These are phyloP conservation scores for Cyclargus thomasi DNA, from an alignment of 1,140 invertebrate species.

Conservation along the genomic window DNA sequence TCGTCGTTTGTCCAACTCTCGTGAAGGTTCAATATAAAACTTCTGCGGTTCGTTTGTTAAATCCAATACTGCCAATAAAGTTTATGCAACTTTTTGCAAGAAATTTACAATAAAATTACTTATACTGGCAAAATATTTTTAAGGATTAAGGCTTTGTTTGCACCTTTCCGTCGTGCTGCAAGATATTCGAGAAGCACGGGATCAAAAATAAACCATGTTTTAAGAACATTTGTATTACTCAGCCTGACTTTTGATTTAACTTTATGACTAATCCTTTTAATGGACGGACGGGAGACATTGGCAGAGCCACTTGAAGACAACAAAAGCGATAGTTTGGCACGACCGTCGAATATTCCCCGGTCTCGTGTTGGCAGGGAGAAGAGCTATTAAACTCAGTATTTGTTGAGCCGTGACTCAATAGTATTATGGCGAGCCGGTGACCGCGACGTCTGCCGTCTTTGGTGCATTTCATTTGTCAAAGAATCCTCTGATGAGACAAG, in stretches of 20 bases:
- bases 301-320: background rate
- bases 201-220: no score
- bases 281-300: no score
- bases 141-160: no score
- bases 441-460: constrained; percentile 48
- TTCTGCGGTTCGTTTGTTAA: background rate
- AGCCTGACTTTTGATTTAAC: no score
- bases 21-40: constrained; percentile 1
- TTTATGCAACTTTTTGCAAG: background rate
- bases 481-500: background rate
- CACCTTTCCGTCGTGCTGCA: no score
- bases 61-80: background rate
- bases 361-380: constrained; percentile 31
- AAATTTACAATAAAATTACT: background rate
- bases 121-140: background rate
- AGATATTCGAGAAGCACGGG: no score
- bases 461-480: constrained; percentile 35
- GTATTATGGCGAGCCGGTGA: constrained; percentile 42
- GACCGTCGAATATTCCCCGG: background rate
- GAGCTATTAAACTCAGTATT: constrained; percentile 37
- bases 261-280: no score
- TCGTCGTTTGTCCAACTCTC: background rate
- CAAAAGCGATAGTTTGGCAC: constrained; percentile 7
- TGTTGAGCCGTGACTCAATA: constrained; percentile 40
- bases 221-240: no score